Evolutionary conservation across 2,113 vertebrate species (phyloP), one percentile per base, ranked within the genome.

Genomic region (Oncorhynchus keta): DNA sequence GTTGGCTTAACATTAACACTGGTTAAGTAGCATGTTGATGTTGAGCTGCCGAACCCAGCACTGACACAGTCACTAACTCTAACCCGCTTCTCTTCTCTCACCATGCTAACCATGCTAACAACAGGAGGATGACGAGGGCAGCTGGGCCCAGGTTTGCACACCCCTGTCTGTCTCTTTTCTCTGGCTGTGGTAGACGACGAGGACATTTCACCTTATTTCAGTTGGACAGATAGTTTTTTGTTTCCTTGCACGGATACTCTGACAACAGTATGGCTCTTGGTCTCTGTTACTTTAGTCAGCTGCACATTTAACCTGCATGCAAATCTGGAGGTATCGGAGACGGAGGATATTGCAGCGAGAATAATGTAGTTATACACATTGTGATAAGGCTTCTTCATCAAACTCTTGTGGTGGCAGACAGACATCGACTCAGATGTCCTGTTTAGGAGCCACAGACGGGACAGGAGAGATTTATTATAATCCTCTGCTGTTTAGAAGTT

Each of bases 101-200:
- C 93, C 94, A 94, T 93, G 92, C 90, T 90, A 96, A 97, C 95
- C 87, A 89, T 89, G 93, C 68, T 97, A 95, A 96, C 96, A 81
- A 86, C 96, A 99, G 98, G 98, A 99, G 88, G 97, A 98, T 93
- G 97, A 97, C 93, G 96, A 97, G 96, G 96, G 97, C 84, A 97
- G 97, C 97, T 99, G 98, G 98, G 97, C 97, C 90, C 97, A 99
- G 98, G 98, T 99, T 95, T 95, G 98, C 87, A 88, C 89, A 77
- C 67, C 71, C 14, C 65, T 73, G 12, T 51, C 9, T 26, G 76
- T 55, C 66, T 24, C 32, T 80, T 78, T 73, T 55, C 49, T 3
- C 49, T 45, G 39, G 49, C 49, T 55, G 49, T 55, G 49, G 16
- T 55, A 55, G 49, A 16, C 14, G 1, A 45, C 2, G 39, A 45